Percentiles rank a stretch among this genome's conserved stretches.
Evolutionary conservation across 2,797 vertebrate genomes (phyloP).

Genomic region (Parotocinclus haroldoi): DNA sequence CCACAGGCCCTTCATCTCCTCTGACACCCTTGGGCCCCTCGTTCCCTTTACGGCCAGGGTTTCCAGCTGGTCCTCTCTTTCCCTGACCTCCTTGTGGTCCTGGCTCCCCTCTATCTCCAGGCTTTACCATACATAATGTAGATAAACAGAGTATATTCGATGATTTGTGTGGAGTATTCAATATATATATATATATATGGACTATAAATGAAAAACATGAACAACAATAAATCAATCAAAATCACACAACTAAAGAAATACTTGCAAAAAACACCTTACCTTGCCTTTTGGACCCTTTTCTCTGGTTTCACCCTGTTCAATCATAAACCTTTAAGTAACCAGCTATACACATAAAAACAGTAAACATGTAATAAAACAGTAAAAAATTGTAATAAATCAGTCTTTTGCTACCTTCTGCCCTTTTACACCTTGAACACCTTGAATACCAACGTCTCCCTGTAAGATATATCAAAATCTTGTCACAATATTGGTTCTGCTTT

Average conservation of each 20-base stretch:
- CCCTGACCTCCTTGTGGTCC: slow-evolving; percentile 69
- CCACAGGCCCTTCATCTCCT: slow-evolving; percentile 68
- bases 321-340: slow-evolving; percentile 22
- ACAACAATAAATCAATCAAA: not conserved
- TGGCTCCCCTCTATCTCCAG: slow-evolving; percentile 62
- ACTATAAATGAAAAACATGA: not conserved
- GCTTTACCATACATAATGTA: slow-evolving; percentile 55
- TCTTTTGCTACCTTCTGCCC: slow-evolving; percentile 62
- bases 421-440: slow-evolving; percentile 65
- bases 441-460: slow-evolving; percentile 69
- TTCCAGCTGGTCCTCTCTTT: slow-evolving; percentile 67
- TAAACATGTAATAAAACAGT: slow-evolving; percentile 2
- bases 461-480: slow-evolving; percentile 22
- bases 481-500: too few relatives aligned
- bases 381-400: slow-evolving; percentile 22
- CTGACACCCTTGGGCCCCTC: slow-evolving; percentile 66
- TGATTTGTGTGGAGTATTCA: not conserved
- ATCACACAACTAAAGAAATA: not conserved
- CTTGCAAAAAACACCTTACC: slow-evolving; percentile 53
- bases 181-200: not conserved
- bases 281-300: slow-evolving; percentile 68
- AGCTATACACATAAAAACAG: not conserved
- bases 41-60: slow-evolving; percentile 63
- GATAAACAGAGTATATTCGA: slow-evolving; percentile 13
- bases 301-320: slow-evolving; percentile 60